These are phyloP conservation scores for Magallana ariakensis DNA, from an alignment of 1,140 invertebrate species.

Conservation along the genomic window DNA sequence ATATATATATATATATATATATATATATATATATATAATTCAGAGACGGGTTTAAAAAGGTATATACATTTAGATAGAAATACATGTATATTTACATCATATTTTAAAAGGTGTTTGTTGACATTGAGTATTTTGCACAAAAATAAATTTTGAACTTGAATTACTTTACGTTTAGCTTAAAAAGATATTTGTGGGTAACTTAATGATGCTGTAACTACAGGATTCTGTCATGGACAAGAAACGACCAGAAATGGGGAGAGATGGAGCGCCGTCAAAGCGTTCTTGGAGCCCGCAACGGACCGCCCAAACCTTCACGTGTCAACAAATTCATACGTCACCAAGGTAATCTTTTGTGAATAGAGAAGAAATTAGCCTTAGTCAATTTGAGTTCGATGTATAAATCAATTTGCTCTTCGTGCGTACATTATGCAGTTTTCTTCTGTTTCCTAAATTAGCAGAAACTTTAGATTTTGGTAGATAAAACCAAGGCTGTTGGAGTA, in stretches of 20 bases:
- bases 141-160: too few relatives aligned
- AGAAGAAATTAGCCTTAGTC: too few relatives aligned
- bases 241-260: conserved; percentile 60
- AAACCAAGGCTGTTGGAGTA: conserved; percentile 33
- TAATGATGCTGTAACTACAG: conserved; percentile 1
- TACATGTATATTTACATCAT: not conserved
- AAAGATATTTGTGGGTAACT: too few relatives aligned
- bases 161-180: too few relatives aligned
- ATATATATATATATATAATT: too few relatives aligned
- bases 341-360: conserved; percentile 35
- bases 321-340: conserved; percentile 53
- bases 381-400: too few relatives aligned
- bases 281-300: conserved; percentile 61
- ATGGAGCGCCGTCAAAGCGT: conserved; percentile 65
- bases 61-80: not conserved
- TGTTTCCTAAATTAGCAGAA: too few relatives aligned
- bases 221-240: conserved; percentile 61
- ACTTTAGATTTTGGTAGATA: conserved; percentile 8
- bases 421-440: too few relatives aligned
- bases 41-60: not conserved
- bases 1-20: too few relatives aligned
- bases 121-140: not conserved
- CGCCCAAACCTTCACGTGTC: conserved; percentile 67
- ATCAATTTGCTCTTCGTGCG: too few relatives aligned
- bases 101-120: not conserved